Base-by-base conservation (phyloP, 2,888 invertebrate species). In the Acronicta leporina region DNA sequence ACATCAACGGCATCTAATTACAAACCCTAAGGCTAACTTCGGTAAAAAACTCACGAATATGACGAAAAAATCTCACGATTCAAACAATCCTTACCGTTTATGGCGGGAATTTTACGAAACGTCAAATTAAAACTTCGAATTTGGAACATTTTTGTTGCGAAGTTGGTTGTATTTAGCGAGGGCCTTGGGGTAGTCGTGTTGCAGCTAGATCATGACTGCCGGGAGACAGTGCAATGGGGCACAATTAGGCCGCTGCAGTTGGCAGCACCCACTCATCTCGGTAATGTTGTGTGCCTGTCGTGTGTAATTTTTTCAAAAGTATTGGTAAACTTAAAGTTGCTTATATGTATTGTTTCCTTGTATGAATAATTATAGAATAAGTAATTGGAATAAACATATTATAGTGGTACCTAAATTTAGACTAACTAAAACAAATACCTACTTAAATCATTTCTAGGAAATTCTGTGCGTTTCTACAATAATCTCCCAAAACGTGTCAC, bases 191-290 rank as follows among this genome's bases (percentile, higher is more conserved):
- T 66, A 74, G 67, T 72, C 75, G 73, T 73, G 78, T 67, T 45
- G 55, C 43, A 69, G 80, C 82, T 85, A 83, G 86, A 68, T 85
- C 88, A 87, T 87, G 88, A 88, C 81, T 69, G 87, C 88, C 88
- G 63, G 75, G 72, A 86, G 88, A 86, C 87, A 83, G 71, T 73
- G 77, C 70, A 78, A 75, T 77, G 79, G 79, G 76, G 76, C 79
- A 73, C 86, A 88, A 87, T 88, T 88, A 85, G 80, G 69, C 71
- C 59, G 56, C 46, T 73, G 72, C 78, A 73, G 77, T 77, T 75
- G 80, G 77, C 71, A 79, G 77, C 71, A 73, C 55, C 73, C 61
- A 56, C 67, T 73, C 71, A 74, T 67, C 69, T 75, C 51, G 61
- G 50, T 74, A 77, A 75, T 77, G 68, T 71, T 77, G 75, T 44